Evolutionary conservation across 2,797 vertebrate species (phyloP).

Genomic region (Gadopsis bispinosus): DNA sequence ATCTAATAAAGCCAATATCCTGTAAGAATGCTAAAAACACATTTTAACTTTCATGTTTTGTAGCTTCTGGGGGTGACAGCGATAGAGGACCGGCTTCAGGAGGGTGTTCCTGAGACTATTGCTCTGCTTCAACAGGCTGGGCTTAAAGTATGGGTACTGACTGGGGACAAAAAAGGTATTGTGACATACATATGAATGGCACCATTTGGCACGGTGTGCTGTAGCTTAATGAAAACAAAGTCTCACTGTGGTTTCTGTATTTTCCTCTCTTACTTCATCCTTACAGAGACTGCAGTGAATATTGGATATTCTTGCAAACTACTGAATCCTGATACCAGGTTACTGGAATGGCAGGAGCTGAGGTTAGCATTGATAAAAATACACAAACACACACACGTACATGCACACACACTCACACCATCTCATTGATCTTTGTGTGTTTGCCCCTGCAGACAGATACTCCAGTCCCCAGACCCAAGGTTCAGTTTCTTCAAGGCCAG

Average conservation of each 20-base stretch:
- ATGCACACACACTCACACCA: slow-evolving; percentile 25
- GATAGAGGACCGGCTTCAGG: slow-evolving; percentile 94
- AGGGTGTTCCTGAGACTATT: slow-evolving; percentile 92
- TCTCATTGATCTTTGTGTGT: slow-evolving; percentile 67
- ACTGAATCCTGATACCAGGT: slow-evolving; percentile 87
- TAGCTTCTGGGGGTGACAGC: slow-evolving; percentile 94
- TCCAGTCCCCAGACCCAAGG: slow-evolving; percentile 78
- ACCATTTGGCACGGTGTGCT: slow-evolving; percentile 11
- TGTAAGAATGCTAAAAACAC: slow-evolving; percentile 1
- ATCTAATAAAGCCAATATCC: background rate
- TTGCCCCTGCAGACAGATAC: slow-evolving; percentile 79
- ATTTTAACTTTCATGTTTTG: slow-evolving; percentile 15
- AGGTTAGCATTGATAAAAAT: slow-evolving; percentile 81
- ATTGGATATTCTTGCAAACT: slow-evolving; percentile 92
- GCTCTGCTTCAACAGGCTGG: slow-evolving; percentile 88
- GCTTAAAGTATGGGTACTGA: slow-evolving; percentile 95
- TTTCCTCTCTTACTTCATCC: slow-evolving; percentile 9
- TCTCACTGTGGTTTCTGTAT: slow-evolving; percentile 8
- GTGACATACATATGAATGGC: background rate
- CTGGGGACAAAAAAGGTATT: slow-evolving; percentile 96
- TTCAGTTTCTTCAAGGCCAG: slow-evolving; percentile 70
- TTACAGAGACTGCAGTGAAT: slow-evolving; percentile 93
- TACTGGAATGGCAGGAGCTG: slow-evolving; percentile 91
- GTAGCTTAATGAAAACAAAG: slow-evolving; percentile 9
- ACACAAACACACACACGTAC: slow-evolving; percentile 15